These are phyloP conservation scores for Anastrepha ludens DNA, from an alignment of 1,140 invertebrate genomes.

Conservation along the genomic window DNA sequence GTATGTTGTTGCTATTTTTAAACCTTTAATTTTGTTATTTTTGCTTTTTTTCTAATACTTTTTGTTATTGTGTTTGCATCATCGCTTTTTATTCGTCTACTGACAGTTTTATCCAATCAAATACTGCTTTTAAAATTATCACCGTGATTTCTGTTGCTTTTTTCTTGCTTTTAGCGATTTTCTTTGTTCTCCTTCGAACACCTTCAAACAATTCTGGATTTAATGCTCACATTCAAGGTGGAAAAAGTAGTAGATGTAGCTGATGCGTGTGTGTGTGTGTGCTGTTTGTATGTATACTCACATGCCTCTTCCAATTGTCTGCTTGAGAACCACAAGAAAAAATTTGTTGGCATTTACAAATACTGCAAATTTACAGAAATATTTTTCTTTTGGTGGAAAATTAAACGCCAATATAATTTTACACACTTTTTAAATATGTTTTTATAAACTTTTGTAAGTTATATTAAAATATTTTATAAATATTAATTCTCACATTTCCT, in stretches of 20 bases:
- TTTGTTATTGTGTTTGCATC: slow-evolving; percentile 38
- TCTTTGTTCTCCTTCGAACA: not conserved
- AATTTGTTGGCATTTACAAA: not conserved
- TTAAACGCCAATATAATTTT: not conserved
- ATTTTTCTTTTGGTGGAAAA: not conserved
- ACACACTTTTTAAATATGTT: not conserved
- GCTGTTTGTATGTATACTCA: slow-evolving; percentile 52
- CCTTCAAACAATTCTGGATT: slow-evolving; percentile 24
- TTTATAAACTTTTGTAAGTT: not conserved
- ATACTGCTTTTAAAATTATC: not conserved
- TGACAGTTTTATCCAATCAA: slow-evolving; percentile 32
- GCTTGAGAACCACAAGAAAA: slow-evolving; percentile 6
- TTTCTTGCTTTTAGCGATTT: slow-evolving; percentile 14
- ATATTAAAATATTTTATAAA: not conserved
- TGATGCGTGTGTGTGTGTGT: not conserved
- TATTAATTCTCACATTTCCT: not conserved
- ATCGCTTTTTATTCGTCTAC: not conserved
- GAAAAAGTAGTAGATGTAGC: not conserved
- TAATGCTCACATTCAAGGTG: slow-evolving; percentile 44
- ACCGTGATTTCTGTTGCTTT: not conserved
- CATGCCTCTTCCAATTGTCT: not conserved
- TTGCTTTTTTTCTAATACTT: not conserved
- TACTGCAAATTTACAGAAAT: too few relatives aligned
- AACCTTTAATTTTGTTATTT: not conserved
- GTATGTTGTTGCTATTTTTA: not conserved